Evolutionary conservation across 2,888 invertebrate species (phyloP).

Genomic region (Drosophila lacicola): DNA sequence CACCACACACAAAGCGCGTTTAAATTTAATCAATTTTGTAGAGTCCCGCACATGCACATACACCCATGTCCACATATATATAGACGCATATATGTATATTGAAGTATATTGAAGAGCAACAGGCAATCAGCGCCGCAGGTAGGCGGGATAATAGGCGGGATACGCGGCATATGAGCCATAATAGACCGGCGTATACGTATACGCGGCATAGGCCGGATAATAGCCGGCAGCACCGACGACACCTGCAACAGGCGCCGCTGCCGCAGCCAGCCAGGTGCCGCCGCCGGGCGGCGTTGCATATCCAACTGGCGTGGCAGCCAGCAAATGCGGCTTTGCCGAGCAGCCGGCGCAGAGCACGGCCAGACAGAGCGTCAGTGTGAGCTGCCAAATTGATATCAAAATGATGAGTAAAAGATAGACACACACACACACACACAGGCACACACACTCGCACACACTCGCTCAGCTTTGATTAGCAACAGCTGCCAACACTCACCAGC

Average conservation of each 20-base stretch:
- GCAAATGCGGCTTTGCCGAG: slow-evolving; percentile 63
- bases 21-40: slow-evolving; percentile 52
- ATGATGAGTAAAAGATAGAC: neutral
- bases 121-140: slow-evolving; percentile 56
- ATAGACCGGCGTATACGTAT: slow-evolving; percentile 68
- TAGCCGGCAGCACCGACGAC: slow-evolving; percentile 53
- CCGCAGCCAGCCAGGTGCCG: slow-evolving; percentile 49
- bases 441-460: neutral
- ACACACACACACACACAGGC: neutral
- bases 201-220: slow-evolving; percentile 72
- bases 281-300: slow-evolving; percentile 66
- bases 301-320: slow-evolving; percentile 63
- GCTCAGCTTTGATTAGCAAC: neutral
- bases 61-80: slow-evolving; percentile 9
- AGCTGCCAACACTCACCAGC: slow-evolving; percentile 56
- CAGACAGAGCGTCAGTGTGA: slow-evolving; percentile 47
- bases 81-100: neutral
- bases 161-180: slow-evolving; percentile 73
- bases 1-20: slow-evolving; percentile 12
- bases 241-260: slow-evolving; percentile 34
- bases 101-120: slow-evolving; percentile 11
- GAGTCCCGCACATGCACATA: neutral
- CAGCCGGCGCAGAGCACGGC: slow-evolving; percentile 27
- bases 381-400: slow-evolving; percentile 37
- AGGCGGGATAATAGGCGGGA: slow-evolving; percentile 67